Evolutionary conservation across 2,888 invertebrate genomes (phyloP).

Genomic region (Muschampia plurimacula): DNA sequence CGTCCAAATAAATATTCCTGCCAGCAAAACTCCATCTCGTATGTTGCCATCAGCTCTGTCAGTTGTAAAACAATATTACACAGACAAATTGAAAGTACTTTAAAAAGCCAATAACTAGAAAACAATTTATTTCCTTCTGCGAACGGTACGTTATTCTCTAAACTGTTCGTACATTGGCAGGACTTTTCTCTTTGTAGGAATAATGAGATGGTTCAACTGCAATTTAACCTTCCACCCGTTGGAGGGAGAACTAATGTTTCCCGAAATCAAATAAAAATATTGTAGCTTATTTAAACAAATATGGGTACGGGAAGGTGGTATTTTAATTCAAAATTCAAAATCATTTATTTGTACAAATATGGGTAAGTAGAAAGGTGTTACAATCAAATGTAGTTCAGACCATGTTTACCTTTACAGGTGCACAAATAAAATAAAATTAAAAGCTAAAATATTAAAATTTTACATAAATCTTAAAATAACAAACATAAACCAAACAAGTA

Average conservation of each 20-base stretch:
- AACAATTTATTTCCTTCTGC: slow-evolving; percentile 1
- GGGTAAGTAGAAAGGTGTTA: too few species aligned
- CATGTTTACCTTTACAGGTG: too few species aligned
- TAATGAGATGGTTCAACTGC: slow-evolving; percentile 9
- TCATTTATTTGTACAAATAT: too few species aligned
- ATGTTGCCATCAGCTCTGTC: background rate
- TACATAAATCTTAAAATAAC: too few species aligned
- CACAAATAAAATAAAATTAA: too few species aligned
- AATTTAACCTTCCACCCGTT: background rate
- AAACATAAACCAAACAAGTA: too few species aligned
- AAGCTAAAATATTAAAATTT: too few species aligned
- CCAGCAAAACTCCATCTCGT: background rate
- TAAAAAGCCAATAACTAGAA: slow-evolving; percentile 3
- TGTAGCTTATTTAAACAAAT: too few species aligned
- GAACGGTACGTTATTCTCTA: background rate
- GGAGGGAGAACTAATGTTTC: background rate
- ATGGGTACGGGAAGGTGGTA: too few species aligned
- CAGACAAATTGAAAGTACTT: slow-evolving; percentile 4
- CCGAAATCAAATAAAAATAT: too few species aligned
- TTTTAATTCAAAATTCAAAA: too few species aligned
- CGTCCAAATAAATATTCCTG: background rate
- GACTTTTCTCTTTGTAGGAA: slow-evolving; percentile 7
- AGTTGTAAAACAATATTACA: background rate
- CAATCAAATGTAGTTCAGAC: too few species aligned
- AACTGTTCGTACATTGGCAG: background rate